Base-by-base conservation (phyloP, 2,888 invertebrate genomes). In the Sesia bembeciformis region DNA sequence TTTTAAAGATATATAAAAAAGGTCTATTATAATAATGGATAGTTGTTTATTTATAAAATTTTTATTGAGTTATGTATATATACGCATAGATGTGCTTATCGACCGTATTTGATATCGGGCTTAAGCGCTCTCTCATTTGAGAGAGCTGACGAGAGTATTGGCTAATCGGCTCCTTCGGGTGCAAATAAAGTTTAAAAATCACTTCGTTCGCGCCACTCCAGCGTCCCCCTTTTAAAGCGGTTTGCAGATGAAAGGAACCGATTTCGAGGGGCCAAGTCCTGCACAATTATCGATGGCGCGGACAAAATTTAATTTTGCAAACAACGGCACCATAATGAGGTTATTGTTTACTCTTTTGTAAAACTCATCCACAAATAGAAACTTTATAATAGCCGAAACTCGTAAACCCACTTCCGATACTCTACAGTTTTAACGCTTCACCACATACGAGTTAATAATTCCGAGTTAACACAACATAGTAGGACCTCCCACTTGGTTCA, bases 131-230 rank as follows among this genome's bases (percentile, higher is more conserved):
- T 23, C 8, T 7, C 46, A 46, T 7, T 46, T 23, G n/a, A 8
- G 4, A 46, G 23, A 8, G 46, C 46, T 46, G 46, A 46, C 46
- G 54, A 63, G 60, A 60, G 62, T 59, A 67, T 65, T 63, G 62
- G 60, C 66, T 74, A 70, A 75, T 76, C 72, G 72, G 67, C 70
- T 74, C 65, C 64, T 71, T 68, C 62, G 64, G 63, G 60, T 71
- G 74, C 72, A 81, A 78, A 81, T 76, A 76, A 67, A 75, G 78
- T 76, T 81, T 76, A 74, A 78, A 78, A 78, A 78, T 78, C 79
- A 78, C 76, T 81, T 75, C 66, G 67, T 64, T 63, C 64, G 68
- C 69, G 63, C 59, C 65, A 63, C 64, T 66, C 60, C 62, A 63
- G 64, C 61, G 65, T 39, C 50, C 39, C 70, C 72, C 72, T 67